Conservation (phyloP, 2,888 invertebrate species). For the Atherix ibis region DNA sequence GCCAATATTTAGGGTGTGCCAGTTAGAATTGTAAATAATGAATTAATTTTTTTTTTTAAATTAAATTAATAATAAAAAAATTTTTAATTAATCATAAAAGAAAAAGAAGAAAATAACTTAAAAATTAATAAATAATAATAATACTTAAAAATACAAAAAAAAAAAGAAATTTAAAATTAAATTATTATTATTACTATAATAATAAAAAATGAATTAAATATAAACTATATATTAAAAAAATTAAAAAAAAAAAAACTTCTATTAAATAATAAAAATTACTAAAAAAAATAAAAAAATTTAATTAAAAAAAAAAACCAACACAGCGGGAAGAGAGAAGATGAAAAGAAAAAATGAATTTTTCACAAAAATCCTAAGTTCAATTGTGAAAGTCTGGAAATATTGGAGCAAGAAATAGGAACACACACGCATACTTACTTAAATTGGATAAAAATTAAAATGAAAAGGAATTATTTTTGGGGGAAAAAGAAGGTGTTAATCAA, state of each 20-base stretch:
- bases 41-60: neutral
- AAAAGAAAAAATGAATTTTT: too few species aligned
- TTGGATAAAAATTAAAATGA: too few species aligned
- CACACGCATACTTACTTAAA: too few species aligned
- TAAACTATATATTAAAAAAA: neutral
- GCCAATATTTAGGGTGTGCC: slow-evolving; percentile 16
- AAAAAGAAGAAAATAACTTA: neutral
- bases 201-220: neutral
- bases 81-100: neutral
- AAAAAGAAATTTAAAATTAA: neutral
- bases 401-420: too few species aligned
- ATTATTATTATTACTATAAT: neutral
- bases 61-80: neutral
- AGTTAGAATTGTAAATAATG: slow-evolving; percentile 14
- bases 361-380: too few species aligned
- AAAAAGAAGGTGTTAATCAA: too few species aligned
- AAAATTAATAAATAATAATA: neutral
- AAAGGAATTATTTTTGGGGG: too few species aligned
- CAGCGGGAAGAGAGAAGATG: too few species aligned
- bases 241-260: too few species aligned
- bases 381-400: too few species aligned
- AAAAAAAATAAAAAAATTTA: slow-evolving; percentile 2
- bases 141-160: neutral
- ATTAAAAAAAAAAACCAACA: too few species aligned
- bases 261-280: slow-evolving; percentile 2